Conservation (phyloP, 2,888 invertebrate genomes). For the Mayetiola destructor region DNA sequence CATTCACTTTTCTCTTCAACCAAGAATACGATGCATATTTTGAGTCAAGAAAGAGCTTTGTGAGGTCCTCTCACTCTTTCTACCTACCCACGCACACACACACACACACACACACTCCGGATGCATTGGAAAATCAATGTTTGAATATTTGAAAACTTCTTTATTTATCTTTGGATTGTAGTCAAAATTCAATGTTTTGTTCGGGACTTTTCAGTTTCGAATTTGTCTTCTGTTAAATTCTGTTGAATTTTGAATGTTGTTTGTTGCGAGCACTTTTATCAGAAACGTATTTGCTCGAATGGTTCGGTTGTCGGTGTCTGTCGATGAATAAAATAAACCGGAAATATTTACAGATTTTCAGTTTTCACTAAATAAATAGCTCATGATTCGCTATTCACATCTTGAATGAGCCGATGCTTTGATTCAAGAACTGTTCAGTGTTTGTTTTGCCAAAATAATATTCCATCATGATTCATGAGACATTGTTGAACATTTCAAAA, state of each 20-base stretch:
- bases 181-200: neutral
- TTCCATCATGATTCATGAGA: too few relatives aligned
- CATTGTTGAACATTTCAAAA: too few relatives aligned
- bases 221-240: neutral
- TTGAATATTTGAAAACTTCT: neutral
- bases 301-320: neutral
- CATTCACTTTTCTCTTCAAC: too few relatives aligned
- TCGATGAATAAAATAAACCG: neutral
- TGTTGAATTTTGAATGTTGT: neutral
- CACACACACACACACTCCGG: neutral
- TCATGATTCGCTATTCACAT: neutral
- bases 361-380: conserved; percentile 10
- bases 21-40: too few relatives aligned
- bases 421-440: too few relatives aligned
- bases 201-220: neutral
- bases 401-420: too few relatives aligned
- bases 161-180: conserved; percentile 11
- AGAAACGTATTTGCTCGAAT: neutral
- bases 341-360: neutral
- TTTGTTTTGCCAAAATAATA: too few relatives aligned
- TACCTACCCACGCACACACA: neutral
- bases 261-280: neutral
- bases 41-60: too few relatives aligned
- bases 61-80: too few relatives aligned
- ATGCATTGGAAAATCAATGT: neutral